A percentile compares a stretch with the other conserved stretches of the same genome.
These are phyloP conservation scores for Macrotrachela quadricornifera DNA, from an alignment of 1,140 invertebrate species.

Conservation along the genomic window DNA sequence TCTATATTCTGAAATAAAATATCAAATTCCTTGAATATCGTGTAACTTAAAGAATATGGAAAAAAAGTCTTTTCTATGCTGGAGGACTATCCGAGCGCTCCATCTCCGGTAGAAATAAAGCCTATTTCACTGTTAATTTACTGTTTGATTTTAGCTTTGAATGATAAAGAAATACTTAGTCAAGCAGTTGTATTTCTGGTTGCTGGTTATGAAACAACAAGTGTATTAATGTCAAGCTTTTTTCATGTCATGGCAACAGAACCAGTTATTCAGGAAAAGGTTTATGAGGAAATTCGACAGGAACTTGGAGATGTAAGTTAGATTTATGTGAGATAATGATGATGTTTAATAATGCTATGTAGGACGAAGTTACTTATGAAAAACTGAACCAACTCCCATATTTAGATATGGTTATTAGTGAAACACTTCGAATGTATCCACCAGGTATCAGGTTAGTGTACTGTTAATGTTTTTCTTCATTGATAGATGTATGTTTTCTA, in stretches of 20 bases:
- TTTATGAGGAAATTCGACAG: constrained; percentile 39
- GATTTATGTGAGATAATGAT: not conserved
- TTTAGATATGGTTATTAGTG: constrained; percentile 23
- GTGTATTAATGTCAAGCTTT: constrained; percentile 42
- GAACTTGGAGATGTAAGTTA: constrained; percentile 15
- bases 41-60: too few relatives aligned
- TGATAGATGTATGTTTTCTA: too few relatives aligned
- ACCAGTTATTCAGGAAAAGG: constrained; percentile 38
- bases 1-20: too few relatives aligned
- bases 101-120: too few relatives aligned
- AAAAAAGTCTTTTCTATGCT: too few relatives aligned
- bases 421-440: constrained; percentile 23
- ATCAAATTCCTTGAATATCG: too few relatives aligned
- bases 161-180: constrained; percentile 22
- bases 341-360: not conserved
- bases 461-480: too few relatives aligned
- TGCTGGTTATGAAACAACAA: constrained; percentile 54
- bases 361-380: constrained; percentile 17
- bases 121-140: too few relatives aligned
- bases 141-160: too few relatives aligned
- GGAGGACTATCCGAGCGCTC: too few relatives aligned
- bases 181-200: constrained; percentile 28
- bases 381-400: constrained; percentile 17
- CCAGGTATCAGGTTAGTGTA: constrained; percentile 9
- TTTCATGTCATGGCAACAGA: constrained; percentile 44